Conservation (phyloP, 2,113 vertebrate species). For the Tachysurus vachellii region DNA sequence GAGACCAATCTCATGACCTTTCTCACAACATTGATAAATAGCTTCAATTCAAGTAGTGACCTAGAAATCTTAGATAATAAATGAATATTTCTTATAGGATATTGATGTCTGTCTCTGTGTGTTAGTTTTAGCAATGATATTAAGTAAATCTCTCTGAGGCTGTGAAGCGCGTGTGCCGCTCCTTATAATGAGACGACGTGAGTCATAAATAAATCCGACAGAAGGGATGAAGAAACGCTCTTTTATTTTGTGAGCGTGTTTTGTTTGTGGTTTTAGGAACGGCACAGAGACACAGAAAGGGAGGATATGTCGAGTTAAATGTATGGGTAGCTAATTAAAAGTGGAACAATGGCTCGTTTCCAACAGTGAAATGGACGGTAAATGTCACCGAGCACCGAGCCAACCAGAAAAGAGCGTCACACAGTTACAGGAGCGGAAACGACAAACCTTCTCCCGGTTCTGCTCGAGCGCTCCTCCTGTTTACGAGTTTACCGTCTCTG, state of each 20-base stretch:
- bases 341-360: conserved; percentile 31
- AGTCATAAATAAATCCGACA: neutral
- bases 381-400: conserved; percentile 48
- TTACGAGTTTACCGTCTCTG: conserved; percentile 15
- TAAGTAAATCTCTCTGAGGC: neutral
- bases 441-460: conserved; percentile 1
- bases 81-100: neutral
- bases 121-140: neutral
- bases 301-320: neutral
- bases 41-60: neutral
- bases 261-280: neutral
- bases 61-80: neutral
- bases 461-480: neutral
- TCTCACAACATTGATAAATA: neutral
- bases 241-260: neutral
- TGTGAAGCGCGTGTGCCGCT: neutral
- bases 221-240: neutral
- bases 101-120: neutral
- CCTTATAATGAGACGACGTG: neutral
- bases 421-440: conserved; percentile 25
- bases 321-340: conserved; percentile 36
- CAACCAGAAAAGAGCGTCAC: conserved; percentile 6
- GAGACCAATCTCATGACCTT: neutral
- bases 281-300: neutral
- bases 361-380: conserved; percentile 37